Conservation (phyloP, 2,113 vertebrate species). For the Perccottus glenii region DNA sequence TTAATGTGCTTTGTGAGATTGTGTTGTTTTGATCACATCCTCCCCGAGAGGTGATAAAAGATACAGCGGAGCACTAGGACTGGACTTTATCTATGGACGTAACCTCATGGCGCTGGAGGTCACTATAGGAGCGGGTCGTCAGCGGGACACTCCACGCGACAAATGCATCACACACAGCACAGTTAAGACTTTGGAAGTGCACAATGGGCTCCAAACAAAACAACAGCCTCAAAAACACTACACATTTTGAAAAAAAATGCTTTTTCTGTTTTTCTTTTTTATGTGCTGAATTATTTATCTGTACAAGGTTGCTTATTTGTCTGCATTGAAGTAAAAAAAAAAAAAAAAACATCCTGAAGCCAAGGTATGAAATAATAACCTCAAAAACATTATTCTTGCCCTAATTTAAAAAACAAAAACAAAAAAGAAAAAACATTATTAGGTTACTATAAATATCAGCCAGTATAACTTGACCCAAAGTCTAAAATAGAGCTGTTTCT, state of each 20-base stretch:
- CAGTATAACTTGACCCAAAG: neutral
- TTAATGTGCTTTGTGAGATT: constrained; percentile 70
- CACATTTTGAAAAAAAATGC: neutral
- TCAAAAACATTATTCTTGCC: neutral
- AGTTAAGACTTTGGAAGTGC: neutral
- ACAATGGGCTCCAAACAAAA: neutral
- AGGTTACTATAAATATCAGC: neutral
- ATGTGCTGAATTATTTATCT: neutral
- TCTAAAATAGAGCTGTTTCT: neutral
- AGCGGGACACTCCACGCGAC: constrained; percentile 38
- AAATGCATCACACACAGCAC: constrained; percentile 25
- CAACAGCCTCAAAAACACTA: neutral
- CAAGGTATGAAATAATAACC: constrained; percentile 5
- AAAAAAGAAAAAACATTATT: neutral
- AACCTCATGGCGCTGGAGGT: constrained; percentile 47
- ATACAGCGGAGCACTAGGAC: constrained; percentile 23
- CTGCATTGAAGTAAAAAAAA: constrained; percentile 10
- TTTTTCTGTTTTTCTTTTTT: neutral
- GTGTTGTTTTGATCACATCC: constrained; percentile 65
- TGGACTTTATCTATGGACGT: constrained; percentile 49
- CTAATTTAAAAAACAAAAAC: no score
- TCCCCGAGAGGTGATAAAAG: constrained; percentile 41
- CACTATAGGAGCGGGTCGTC: constrained; percentile 25
- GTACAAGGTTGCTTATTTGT: constrained; percentile 1
- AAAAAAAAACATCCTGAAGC: neutral